Percentiles rank a stretch among this genome's conserved stretches.
Evolutionary conservation across 2,888 invertebrate genomes (phyloP).

Genomic region (Hirtodrosophila confusa): DNA sequence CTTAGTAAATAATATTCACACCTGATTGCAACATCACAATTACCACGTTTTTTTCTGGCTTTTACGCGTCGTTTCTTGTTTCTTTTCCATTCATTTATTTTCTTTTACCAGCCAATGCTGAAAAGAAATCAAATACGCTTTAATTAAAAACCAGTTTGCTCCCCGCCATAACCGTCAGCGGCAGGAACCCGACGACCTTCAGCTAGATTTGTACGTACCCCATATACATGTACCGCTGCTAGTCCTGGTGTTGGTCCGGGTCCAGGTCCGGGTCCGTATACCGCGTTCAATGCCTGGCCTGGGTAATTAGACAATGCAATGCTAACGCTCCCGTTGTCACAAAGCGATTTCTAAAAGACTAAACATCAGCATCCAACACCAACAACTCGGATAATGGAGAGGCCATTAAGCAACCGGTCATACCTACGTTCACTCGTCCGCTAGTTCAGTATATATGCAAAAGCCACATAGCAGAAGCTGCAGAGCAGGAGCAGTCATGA

Average conservation of each 20-base stretch:
- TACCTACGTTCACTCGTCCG: not conserved
- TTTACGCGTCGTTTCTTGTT: slow-evolving; percentile 18
- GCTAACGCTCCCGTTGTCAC: slow-evolving; percentile 14
- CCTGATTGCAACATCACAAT: slow-evolving; percentile 68
- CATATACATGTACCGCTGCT: not conserved
- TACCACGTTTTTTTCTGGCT: slow-evolving; percentile 11
- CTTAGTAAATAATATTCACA: slow-evolving; percentile 62
- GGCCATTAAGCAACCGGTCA: slow-evolving; percentile 46
- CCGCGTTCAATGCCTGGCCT: not conserved
- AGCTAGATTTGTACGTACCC: slow-evolving; percentile 2
- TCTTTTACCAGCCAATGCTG: slow-evolving; percentile 11
- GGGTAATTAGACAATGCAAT: slow-evolving; percentile 58
- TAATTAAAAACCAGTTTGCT: slow-evolving; percentile 75
- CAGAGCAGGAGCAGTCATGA: slow-evolving; percentile 9
- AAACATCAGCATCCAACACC: slow-evolving; percentile 21
- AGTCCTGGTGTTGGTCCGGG: slow-evolving; percentile 19
- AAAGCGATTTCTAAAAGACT: slow-evolving; percentile 30
- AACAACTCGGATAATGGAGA: slow-evolving; percentile 50
- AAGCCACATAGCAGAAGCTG: slow-evolving; percentile 5
- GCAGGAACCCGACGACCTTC: slow-evolving; percentile 34
- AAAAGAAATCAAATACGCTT: slow-evolving; percentile 49
- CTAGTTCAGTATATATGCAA: not conserved
- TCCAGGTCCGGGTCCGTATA: slow-evolving; percentile 4
- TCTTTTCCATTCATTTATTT: slow-evolving; percentile 19
- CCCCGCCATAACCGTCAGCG: slow-evolving; percentile 6